phyloP scores from a whole-genome alignment of 2,888 invertebrate species.

The Cybosia mesomella region DNA sequence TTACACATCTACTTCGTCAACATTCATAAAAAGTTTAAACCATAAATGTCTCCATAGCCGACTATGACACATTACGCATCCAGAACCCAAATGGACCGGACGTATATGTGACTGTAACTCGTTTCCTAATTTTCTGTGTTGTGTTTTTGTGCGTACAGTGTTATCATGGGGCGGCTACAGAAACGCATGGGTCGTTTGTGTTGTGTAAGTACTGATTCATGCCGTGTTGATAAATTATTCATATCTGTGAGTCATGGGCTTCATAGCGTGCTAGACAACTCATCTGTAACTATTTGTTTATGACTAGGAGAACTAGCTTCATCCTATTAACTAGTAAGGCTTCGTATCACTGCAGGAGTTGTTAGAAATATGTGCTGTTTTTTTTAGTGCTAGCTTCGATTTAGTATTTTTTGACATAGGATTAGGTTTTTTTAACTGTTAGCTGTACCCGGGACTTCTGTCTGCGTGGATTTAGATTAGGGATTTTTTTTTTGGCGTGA shows the following conservation, averaged over 20 bases:
- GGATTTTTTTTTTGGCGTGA: not conserved
- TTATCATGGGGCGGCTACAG: constrained; percentile 19
- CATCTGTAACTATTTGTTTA: constrained; percentile 7
- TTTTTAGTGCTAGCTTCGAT: not conserved
- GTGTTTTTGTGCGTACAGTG: not conserved
- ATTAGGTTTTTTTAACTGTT: not conserved
- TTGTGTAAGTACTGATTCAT: constrained; percentile 42
- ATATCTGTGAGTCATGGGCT: constrained; percentile 34
- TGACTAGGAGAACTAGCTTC: constrained; percentile 12
- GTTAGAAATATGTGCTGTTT: not conserved
- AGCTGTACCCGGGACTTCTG: not conserved
- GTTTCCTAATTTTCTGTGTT: constrained; percentile 5
- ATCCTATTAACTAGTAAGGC: constrained; percentile 45
- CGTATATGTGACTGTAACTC: not conserved
- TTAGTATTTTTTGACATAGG: not conserved
- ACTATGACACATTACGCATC: constrained; percentile 11
- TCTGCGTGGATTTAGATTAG: no score
- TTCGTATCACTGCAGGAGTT: constrained; percentile 22
- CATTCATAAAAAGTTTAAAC: not conserved
- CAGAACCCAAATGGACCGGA: constrained; percentile 12
- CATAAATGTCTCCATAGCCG: not conserved
- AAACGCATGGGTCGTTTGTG: constrained; percentile 26
- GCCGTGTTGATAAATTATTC: constrained; percentile 34
- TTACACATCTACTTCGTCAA: constrained; percentile 2
- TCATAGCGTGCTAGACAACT: not conserved